A percentile compares a stretch with the other conserved stretches of the same genome.
Evolutionary conservation across 2,888 invertebrate species (phyloP).

Genomic region (Ctena decussata): DNA sequence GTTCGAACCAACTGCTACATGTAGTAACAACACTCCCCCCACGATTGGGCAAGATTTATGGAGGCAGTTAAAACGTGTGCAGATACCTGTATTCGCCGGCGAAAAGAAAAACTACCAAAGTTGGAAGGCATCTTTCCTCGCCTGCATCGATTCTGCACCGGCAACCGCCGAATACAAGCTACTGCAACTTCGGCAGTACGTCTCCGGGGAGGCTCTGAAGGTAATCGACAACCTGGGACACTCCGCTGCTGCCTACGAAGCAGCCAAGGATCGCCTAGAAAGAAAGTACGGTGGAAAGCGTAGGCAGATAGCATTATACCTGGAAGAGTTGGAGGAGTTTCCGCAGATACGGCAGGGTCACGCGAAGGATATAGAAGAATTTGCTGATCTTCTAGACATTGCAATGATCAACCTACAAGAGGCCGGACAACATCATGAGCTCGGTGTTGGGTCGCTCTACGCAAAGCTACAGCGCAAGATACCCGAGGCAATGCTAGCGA

Average conservation of each 20-base stretch:
- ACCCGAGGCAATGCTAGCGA: conserved; percentile 27
- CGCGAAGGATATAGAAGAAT: conserved; percentile 6
- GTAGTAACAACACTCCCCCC: neutral
- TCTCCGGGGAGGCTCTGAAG: conserved; percentile 12
- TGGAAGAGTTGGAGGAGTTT: neutral
- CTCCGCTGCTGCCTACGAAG: conserved; percentile 7
- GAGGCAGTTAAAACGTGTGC: conserved; percentile 23
- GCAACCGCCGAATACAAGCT: conserved; percentile 25
- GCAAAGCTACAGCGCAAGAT: conserved; percentile 7
- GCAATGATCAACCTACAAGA: conserved; percentile 9
- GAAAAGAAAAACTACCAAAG: conserved; percentile 1
- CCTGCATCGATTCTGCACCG: conserved; percentile 12
- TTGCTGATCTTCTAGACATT: conserved; percentile 15
- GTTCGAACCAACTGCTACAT: neutral
- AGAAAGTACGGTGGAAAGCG: conserved; percentile 15
- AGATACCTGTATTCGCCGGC: conserved; percentile 26
- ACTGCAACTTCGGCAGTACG: conserved; percentile 27
- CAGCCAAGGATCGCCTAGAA: conserved; percentile 28
- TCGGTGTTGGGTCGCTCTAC: neutral
- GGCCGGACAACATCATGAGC: neutral
- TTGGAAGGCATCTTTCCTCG: conserved; percentile 11
- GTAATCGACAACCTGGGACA: conserved; percentile 34
- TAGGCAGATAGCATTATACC: neutral
- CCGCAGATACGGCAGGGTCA: neutral
- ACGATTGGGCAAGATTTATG: conserved; percentile 9